phyloP scores from a whole-genome alignment of 2,888 invertebrate species.

The Eurytoma adleriae region DNA sequence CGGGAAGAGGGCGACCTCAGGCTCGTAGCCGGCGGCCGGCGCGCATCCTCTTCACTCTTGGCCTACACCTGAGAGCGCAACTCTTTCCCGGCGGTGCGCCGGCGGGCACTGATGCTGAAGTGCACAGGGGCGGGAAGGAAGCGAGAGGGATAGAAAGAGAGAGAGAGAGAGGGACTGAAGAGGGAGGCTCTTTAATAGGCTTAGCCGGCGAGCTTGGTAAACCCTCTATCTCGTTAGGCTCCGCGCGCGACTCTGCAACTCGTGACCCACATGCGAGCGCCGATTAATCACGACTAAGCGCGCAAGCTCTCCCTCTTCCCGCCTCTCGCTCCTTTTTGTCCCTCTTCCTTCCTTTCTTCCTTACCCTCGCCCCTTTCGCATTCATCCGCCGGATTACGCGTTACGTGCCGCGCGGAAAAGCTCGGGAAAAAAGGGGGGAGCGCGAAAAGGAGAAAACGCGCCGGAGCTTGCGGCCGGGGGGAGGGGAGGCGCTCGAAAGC shows the following conservation, averaged over 20 bases:
- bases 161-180: conserved; percentile 1
- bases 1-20: too few species aligned
- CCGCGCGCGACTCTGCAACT: conserved; percentile 63
- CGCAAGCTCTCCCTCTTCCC: conserved; percentile 5
- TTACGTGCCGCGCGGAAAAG: conserved; percentile 1
- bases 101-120: neutral
- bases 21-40: conserved; percentile 8
- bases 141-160: conserved; percentile 38
- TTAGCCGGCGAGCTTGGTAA: conserved; percentile 70
- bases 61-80: neutral
- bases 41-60: conserved; percentile 3
- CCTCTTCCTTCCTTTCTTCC: neutral
- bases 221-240: conserved; percentile 73
- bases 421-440: neutral
- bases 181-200: conserved; percentile 66
- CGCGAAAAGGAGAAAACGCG: neutral
- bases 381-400: neutral
- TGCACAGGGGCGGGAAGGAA: neutral
- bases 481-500: neutral
- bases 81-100: neutral
- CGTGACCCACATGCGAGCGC: conserved; percentile 74
- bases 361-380: neutral
- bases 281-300: conserved; percentile 66
- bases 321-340: neutral
- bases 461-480: neutral